phyloP scores from a whole-genome alignment of 2,888 invertebrate species.

The Noctua pronuba region DNA sequence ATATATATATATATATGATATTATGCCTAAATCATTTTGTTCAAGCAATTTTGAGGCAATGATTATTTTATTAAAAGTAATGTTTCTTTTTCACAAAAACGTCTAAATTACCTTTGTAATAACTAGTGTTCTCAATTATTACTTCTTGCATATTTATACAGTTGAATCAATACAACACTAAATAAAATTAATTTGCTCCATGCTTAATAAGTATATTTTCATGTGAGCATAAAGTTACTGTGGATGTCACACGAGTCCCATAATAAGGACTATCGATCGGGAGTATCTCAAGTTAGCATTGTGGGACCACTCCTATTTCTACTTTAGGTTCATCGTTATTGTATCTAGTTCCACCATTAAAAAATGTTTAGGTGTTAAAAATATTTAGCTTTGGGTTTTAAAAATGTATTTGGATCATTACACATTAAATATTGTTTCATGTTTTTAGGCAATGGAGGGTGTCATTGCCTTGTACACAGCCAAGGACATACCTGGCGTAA shows the following conservation, averaged over 20 bases:
- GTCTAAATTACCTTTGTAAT: not conserved
- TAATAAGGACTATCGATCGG: not conserved
- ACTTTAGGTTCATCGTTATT: not conserved
- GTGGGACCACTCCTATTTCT: not conserved
- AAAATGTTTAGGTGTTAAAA: not conserved
- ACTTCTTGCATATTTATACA: not conserved
- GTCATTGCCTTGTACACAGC: constrained; percentile 83
- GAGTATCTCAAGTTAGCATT: not conserved
- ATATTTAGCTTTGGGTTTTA: not conserved
- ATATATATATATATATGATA: too few species aligned
- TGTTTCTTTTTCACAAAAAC: not conserved
- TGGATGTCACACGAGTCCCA: not conserved
- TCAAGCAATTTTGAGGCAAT: not conserved
- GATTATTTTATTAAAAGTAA: not conserved
- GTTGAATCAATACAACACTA: not conserved
- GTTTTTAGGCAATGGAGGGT: constrained; percentile 1
- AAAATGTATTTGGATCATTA: not conserved
- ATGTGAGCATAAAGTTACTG: too few species aligned
- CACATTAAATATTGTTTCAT: not conserved
- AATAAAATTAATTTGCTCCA: not conserved
- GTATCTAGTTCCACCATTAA: not conserved
- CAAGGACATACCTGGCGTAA: constrained; percentile 93
- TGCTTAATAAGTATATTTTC: not conserved
- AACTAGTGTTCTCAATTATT: not conserved
- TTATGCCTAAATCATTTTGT: not conserved